Evolutionary conservation across 1,140 invertebrate genomes (phyloP), one percentile per base, ranked within the genome.

Genomic region (Asobara japonica): DNA sequence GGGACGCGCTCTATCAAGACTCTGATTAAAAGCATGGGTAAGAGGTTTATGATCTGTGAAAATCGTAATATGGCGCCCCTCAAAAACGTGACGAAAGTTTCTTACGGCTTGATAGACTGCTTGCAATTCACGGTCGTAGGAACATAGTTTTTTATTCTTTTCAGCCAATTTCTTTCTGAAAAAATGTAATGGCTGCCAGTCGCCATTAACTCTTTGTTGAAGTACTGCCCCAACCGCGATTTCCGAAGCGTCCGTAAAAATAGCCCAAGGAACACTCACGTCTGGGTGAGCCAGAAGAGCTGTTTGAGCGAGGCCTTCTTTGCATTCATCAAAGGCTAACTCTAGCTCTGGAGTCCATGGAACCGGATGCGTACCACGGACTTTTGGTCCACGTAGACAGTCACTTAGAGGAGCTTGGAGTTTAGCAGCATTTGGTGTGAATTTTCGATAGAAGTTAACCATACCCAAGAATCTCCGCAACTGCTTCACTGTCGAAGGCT

Each of bases 171-270:
- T 79, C 31, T 72, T 74, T 3, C 79, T 75, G 65, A 79, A 83
- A 70, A 83, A 82, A 18, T 22, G 76, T 30, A 83, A 11, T 4
- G 80, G 79, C 62, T 79, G 22, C 72, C 73, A 76, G 0, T 22
- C 25, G 13, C 48, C 72, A 16, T 77, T 56, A 11, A 22, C 18
- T 20, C 20, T 27, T 66, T 82, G 74, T 5, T 74, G 51, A 0
- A 80, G 41, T 4, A 31, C 74, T 20, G 78, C 75, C 0, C 79
- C 78, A 0, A 77, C 60, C 0, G 74, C 69, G 11, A 4, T 22
- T 16, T 77, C 74, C 1, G 73, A 77, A 0, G 77, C 77, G 48
- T 76, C 72, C 0, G 45, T 48, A 0, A 45, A 62, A 3, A 76
- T 22, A 3, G 56, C 31, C 2, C 74, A 11, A 3, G 29, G 25